These are phyloP conservation scores for Garra rufa DNA, from an alignment of 2,113 vertebrate genomes.

Conservation along the genomic window DNA sequence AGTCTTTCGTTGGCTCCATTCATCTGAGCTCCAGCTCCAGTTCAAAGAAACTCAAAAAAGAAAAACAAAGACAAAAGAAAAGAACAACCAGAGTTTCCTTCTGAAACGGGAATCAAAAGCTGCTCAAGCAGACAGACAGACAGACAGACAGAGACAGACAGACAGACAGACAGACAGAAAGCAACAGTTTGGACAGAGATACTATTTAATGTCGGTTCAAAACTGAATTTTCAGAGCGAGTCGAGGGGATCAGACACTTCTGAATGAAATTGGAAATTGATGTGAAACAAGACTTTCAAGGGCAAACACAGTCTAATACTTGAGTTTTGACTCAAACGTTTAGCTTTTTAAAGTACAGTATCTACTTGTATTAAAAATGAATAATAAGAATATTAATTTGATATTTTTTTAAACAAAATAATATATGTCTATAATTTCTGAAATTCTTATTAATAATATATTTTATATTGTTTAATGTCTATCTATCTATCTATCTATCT, in stretches of 20 bases:
- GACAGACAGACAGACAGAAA: not conserved
- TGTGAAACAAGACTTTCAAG: not conserved
- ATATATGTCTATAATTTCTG: too few species aligned
- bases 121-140: not conserved
- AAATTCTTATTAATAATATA: too few species aligned
- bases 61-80: not conserved
- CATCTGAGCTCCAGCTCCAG: not conserved
- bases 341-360: too few species aligned
- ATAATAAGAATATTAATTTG: too few species aligned
- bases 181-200: not conserved
- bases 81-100: not conserved
- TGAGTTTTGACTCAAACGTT: too few species aligned
- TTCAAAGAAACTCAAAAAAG: slow-evolving; percentile 13
- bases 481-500: too few species aligned
- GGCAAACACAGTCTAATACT: too few species aligned
- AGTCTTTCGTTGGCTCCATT: slow-evolving; percentile 20
- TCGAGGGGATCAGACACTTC: too few species aligned
- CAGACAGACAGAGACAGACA: not conserved
- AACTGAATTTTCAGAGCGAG: not conserved
- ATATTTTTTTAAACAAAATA: too few species aligned
- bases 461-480: too few species aligned
- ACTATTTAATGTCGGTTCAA: not conserved
- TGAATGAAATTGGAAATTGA: not conserved
- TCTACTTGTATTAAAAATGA: too few species aligned
- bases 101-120: not conserved